These are phyloP conservation scores for Drosophila hawaiiensis DNA, from an alignment of 2,888 invertebrate genomes.

Conservation along the genomic window DNA sequence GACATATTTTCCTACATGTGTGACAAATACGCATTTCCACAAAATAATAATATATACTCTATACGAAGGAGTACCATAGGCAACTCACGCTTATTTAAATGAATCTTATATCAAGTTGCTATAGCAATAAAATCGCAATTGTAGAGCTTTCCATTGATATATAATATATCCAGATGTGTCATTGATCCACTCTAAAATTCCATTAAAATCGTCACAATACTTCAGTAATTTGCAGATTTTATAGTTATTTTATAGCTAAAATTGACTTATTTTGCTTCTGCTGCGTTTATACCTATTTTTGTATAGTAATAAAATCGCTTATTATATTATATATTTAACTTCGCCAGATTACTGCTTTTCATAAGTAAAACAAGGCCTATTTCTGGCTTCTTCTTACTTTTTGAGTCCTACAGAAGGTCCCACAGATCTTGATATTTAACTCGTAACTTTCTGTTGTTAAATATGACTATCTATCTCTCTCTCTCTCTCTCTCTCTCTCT, in stretches of 20 bases:
- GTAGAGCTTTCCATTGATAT: neutral
- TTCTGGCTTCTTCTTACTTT: neutral
- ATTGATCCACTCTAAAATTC: neutral
- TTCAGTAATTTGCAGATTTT: neutral
- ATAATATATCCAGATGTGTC: no score
- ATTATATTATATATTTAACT: neutral
- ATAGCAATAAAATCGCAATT: no score
- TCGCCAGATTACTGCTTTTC: neutral
- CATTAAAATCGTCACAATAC: neutral
- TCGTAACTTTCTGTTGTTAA: conserved; percentile 12
- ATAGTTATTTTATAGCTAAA: neutral
- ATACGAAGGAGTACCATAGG: neutral
- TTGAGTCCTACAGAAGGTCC: neutral
- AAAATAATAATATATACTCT: neutral
- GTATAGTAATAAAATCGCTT: neutral
- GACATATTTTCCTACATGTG: neutral
- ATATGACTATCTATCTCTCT: conserved; percentile 18
- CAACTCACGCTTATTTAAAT: no score
- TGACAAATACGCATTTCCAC: conserved; percentile 3
- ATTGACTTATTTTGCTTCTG: neutral
- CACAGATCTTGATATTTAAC: neutral
- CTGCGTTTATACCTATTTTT: neutral
- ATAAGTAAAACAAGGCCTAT: neutral
- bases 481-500: conserved; percentile 31
- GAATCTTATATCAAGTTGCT: no score